These are phyloP conservation scores for Pseudomyrmex pallidus DNA, from an alignment of 1,140 invertebrate genomes.

Conservation along the genomic window DNA sequence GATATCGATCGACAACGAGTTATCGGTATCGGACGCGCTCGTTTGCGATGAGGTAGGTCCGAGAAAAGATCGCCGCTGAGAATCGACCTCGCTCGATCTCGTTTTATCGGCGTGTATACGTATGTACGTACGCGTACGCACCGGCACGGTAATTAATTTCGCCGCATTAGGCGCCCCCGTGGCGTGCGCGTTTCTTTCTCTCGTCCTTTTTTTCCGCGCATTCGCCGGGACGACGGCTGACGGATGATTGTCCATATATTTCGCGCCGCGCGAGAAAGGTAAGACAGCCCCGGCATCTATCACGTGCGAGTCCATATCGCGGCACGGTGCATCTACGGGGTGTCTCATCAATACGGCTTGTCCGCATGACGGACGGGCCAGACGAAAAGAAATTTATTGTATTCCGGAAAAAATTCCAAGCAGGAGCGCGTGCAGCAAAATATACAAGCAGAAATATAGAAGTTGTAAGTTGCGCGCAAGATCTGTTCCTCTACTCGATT, in stretches of 20 bases:
- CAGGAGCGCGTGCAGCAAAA: not conserved
- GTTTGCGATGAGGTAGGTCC: conserved; percentile 42
- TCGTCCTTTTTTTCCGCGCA: conserved; percentile 34
- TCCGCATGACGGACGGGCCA: not conserved
- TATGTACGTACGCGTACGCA: conserved; percentile 28
- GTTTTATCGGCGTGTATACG: conserved; percentile 33
- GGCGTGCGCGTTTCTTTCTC: conserved; percentile 20
- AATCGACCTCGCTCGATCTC: conserved; percentile 57
- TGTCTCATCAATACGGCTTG: conserved; percentile 24
- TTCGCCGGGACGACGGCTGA: conserved; percentile 71
- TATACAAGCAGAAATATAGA: not conserved
- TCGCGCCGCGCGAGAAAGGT: conserved; percentile 71
- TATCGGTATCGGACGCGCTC: conserved; percentile 21
- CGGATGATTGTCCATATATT: conserved; percentile 74
- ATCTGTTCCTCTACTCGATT: not conserved
- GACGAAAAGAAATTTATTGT: not conserved
- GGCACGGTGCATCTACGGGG: conserved; percentile 46
- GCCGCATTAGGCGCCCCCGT: conserved; percentile 48
- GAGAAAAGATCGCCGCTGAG: not conserved
- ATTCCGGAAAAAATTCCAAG: not conserved
- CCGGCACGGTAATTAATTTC: conserved; percentile 66
- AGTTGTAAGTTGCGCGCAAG: not conserved
- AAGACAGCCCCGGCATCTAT: conserved; percentile 74
- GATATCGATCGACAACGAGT: conserved; percentile 2
- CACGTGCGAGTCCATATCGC: conserved; percentile 71